A percentile compares a stretch with the other conserved stretches of the same genome.
These are phyloP conservation scores for Listronotus bonariensis DNA, from an alignment of 1,140 invertebrate species.

Conservation along the genomic window DNA sequence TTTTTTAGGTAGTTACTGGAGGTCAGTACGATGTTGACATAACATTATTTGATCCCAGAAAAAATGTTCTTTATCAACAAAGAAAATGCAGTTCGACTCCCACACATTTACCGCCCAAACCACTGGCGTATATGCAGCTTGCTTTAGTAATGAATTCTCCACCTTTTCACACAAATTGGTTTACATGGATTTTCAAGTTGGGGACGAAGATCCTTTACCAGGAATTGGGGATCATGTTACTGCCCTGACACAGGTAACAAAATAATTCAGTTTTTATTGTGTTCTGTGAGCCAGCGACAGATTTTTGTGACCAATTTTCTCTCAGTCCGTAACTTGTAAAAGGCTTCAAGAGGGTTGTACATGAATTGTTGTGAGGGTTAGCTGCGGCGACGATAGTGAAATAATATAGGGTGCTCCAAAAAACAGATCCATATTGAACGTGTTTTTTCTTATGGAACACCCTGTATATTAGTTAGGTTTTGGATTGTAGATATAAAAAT, in stretches of 20 bases:
- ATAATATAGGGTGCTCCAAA: too few species aligned
- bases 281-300: too few species aligned
- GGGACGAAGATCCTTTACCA: conserved; percentile 78
- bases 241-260: conserved; percentile 89
- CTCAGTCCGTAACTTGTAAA: too few species aligned
- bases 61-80: conserved; percentile 89
- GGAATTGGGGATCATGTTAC: conserved; percentile 88
- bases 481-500: too few species aligned
- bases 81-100: conserved; percentile 92
- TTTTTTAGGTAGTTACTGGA: conserved; percentile 92
- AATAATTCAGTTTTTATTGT: neutral
- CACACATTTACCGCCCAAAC: conserved; percentile 80
- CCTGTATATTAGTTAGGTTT: too few species aligned
- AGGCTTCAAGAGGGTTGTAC: too few species aligned
- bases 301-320: too few species aligned
- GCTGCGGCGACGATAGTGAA: too few species aligned
- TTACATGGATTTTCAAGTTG: conserved; percentile 98
- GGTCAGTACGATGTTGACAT: conserved; percentile 99
- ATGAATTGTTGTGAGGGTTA: too few species aligned
- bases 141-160: conserved; percentile 99
- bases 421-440: too few species aligned
- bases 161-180: conserved; percentile 99
- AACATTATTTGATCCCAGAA: conserved; percentile 84
- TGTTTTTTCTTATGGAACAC: too few species aligned
- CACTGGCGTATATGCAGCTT: conserved; percentile 82